Conservation (phyloP, 2,888 invertebrate species). For the Pristionchus exspectatus region DNA sequence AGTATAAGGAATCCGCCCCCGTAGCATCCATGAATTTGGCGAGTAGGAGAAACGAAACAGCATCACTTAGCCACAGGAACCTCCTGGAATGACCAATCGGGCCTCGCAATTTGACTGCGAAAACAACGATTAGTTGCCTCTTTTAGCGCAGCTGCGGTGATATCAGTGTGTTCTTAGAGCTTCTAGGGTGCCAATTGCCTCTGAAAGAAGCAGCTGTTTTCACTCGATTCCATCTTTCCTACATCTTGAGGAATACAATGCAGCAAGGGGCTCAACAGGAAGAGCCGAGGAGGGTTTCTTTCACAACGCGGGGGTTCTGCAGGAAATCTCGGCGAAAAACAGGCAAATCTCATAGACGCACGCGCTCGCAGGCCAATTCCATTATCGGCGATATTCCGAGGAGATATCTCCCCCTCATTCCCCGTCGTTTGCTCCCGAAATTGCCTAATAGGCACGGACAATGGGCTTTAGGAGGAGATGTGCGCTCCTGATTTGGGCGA, state of each 20-base stretch:
- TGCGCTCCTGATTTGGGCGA: neutral
- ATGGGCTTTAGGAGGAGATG: neutral
- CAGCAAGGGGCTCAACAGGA: neutral
- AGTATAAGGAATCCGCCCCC: neutral
- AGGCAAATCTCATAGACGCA: neutral
- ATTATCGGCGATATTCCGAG: neutral
- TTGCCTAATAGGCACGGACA: neutral
- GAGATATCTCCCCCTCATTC: neutral
- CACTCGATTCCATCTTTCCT: neutral
- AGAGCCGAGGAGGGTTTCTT: neutral
- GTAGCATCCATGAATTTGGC: neutral
- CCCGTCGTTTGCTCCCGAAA: neutral
- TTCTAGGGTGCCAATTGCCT: neutral
- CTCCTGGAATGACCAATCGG: neutral
- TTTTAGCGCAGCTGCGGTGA: neutral
- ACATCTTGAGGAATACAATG: too few relatives aligned
- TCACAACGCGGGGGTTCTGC: neutral
- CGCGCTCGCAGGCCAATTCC: neutral
- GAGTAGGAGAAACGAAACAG: neutral
- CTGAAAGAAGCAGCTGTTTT: neutral
- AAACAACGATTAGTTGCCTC: neutral
- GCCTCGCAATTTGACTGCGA: neutral
- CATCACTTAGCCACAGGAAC: neutral
- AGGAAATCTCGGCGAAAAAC: neutral
- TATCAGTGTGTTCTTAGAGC: neutral